Evolutionary conservation across 2,113 vertebrate species (phyloP).

Genomic region (Ceyx cyanopectus): DNA sequence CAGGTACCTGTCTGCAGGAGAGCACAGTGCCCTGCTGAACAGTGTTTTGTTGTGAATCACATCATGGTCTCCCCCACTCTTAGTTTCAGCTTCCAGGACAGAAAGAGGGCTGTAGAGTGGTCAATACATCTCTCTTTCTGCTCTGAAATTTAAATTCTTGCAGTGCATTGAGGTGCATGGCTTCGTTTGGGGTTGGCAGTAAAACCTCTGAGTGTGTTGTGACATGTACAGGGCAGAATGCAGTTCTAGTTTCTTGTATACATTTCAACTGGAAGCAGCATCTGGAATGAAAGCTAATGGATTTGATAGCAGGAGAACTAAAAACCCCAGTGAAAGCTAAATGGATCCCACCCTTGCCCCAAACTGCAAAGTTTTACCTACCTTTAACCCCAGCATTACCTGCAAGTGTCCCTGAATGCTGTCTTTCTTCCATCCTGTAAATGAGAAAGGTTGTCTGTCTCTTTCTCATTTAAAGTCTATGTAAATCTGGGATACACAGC

Average conservation of each 20-base stretch:
- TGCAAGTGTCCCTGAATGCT: conserved; percentile 46
- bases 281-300: conserved; percentile 38
- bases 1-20: not conserved
- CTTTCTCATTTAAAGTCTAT: conserved; percentile 58
- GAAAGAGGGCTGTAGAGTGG: not conserved
- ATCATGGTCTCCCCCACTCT: not conserved
- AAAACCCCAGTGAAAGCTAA: conserved; percentile 6
- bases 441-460: conserved; percentile 44
- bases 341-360: not conserved
- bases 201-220: not conserved
- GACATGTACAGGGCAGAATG: not conserved
- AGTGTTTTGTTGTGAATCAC: not conserved
- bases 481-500: conserved; percentile 68
- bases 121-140: not conserved
- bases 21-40: not conserved
- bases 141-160: not conserved
- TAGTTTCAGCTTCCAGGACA: not conserved
- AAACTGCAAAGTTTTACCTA: not conserved
- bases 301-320: conserved; percentile 27
- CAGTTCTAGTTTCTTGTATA: not conserved
- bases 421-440: conserved; percentile 22
- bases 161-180: not conserved
- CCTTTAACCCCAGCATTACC: conserved; percentile 14
- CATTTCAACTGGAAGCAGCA: not conserved
- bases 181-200: not conserved